Evolutionary conservation across 2,113 vertebrate species (phyloP).

Genomic region (Empidonax alnorum): DNA sequence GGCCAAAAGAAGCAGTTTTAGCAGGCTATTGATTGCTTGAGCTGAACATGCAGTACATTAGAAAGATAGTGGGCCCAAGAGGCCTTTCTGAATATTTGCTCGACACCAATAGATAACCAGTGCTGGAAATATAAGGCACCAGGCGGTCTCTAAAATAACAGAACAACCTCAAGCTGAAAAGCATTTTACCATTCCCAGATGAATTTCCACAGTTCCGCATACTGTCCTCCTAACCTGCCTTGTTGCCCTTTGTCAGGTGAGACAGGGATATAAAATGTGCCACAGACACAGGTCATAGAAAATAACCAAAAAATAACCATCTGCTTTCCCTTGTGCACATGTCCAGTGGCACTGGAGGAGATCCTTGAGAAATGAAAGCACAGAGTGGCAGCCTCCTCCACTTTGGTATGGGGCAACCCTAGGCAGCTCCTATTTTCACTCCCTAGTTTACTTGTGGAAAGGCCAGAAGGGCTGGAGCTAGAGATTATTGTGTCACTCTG

Average conservation of each 20-base stretch:
- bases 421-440: not conserved
- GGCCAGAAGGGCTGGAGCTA: not conserved
- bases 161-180: not conserved
- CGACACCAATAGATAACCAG: not conserved
- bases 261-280: not conserved
- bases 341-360: not conserved
- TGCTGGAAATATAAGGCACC: not conserved
- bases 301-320: not conserved
- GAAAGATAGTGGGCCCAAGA: not conserved
- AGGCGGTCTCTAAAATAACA: not conserved
- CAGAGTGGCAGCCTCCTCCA: not conserved
- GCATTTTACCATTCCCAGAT: not conserved
- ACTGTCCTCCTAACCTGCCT: not conserved
- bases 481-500: fast-evolving
- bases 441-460: not conserved
- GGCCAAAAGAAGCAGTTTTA: not conserved
- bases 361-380: not conserved
- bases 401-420: not conserved
- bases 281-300: not conserved
- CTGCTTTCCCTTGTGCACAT: not conserved
- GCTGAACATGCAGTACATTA: not conserved
- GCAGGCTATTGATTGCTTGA: not conserved
- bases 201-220: not conserved
- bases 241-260: not conserved
- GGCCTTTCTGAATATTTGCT: not conserved